phyloP scores from a whole-genome alignment of 2,113 vertebrate genomes.

The Proteles cristata region DNA sequence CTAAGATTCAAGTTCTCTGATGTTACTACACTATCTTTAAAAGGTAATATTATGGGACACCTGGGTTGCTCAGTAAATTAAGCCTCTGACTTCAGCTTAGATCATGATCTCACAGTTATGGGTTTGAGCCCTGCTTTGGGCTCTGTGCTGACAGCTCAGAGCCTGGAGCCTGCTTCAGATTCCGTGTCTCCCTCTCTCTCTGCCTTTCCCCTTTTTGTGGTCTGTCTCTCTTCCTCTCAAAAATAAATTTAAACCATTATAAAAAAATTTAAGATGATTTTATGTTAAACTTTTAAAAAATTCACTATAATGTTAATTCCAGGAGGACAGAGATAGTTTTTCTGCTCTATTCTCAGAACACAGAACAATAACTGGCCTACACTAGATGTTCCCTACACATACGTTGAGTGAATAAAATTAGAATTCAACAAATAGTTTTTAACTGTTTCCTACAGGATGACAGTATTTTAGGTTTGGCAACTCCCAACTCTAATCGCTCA shows the following conservation, averaged over 20 bases:
- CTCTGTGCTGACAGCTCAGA: too few relatives aligned
- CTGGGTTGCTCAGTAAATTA: too few relatives aligned
- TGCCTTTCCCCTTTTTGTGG: too few relatives aligned
- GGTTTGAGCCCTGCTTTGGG: too few relatives aligned
- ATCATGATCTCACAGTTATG: too few relatives aligned
- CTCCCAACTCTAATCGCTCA: background rate
- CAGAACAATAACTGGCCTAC: background rate
- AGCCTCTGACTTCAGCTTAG: too few relatives aligned
- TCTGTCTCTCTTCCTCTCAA: too few relatives aligned
- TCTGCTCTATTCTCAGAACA: background rate
- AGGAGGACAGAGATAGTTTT: background rate
- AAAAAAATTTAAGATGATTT: background rate
- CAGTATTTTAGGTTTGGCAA: background rate
- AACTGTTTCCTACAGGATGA: background rate
- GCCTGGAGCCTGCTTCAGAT: too few relatives aligned
- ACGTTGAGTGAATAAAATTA: background rate
- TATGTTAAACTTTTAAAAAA: background rate
- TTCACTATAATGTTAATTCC: background rate
- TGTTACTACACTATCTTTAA: background rate
- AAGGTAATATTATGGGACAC: background rate
- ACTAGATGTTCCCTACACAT: background rate
- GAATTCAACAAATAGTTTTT: background rate
- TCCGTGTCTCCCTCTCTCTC: too few relatives aligned
- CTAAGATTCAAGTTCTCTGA: background rate
- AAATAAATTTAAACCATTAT: too few relatives aligned